Evolutionary conservation across 2,797 vertebrate genomes (phyloP).

Genomic region (Avahi laniger): DNA sequence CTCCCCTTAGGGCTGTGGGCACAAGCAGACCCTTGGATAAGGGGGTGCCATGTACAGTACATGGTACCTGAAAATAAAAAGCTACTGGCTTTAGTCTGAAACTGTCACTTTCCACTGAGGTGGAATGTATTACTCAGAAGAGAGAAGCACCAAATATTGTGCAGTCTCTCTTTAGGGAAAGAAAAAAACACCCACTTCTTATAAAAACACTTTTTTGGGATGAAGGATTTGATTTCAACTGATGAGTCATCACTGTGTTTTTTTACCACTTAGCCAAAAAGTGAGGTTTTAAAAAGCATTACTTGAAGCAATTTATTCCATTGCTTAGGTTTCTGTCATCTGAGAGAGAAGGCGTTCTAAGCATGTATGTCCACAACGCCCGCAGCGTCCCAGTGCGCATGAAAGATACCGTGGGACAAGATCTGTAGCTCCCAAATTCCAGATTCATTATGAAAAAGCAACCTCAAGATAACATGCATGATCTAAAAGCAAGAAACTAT

Average conservation of each 20-base stretch:
- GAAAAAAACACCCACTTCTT: constrained; percentile 69
- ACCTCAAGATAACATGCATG: background rate
- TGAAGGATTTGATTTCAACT: constrained; percentile 72
- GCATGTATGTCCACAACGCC: background rate
- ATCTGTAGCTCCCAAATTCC: background rate
- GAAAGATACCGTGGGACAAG: background rate
- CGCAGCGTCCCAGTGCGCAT: background rate
- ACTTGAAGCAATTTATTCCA: constrained; percentile 61
- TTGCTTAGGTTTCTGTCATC: constrained; percentile 19
- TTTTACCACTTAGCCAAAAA: constrained; percentile 54
- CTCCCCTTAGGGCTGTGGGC: constrained; percentile 17
- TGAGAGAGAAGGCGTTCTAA: background rate
- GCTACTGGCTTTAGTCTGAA: background rate
- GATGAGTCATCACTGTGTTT: constrained; percentile 62
- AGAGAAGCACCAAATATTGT: constrained; percentile 75
- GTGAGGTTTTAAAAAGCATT: constrained; percentile 39
- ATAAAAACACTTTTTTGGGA: constrained; percentile 72
- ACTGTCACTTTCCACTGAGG: constrained; percentile 67
- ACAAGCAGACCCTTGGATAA: background rate
- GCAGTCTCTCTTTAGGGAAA: constrained; percentile 26
- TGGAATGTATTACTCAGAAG: constrained; percentile 72
- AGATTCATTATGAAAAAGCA: background rate
- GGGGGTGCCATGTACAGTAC: background rate
- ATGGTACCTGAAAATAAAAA: constrained; percentile 40
- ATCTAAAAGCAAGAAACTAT: constrained; percentile 1